phyloP scores from a whole-genome alignment of 92 coral and sea anemone species.

The Isaurus tuberculatus region DNA sequence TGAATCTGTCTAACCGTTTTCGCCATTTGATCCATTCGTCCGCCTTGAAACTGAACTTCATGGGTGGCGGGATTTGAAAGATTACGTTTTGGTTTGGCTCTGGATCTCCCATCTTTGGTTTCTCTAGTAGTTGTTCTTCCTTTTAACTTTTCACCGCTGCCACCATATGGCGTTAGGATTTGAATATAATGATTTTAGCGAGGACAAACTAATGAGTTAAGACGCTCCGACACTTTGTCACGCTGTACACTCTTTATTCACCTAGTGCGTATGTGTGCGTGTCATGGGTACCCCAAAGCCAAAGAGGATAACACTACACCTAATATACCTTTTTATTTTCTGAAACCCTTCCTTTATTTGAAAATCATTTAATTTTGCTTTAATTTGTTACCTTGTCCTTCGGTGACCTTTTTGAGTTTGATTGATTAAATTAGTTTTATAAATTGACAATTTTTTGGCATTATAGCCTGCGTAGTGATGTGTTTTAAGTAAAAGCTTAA shows the following conservation, averaged over 20 bases:
- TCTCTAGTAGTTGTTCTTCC: no score
- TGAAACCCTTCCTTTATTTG: constrained; percentile 15
- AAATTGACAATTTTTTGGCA: no score
- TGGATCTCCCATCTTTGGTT: background rate
- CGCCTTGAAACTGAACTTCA: constrained; percentile 12
- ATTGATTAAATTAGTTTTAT: no score
- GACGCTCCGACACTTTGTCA: no score
- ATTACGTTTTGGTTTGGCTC: background rate
- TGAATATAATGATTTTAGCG: no score
- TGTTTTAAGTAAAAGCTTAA: no score
- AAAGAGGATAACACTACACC: background rate
- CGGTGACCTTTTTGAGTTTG: no score
- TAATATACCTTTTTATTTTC: background rate
- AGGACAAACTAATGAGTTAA: no score
- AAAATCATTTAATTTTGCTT: constrained; percentile 4
- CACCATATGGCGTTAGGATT: background rate
- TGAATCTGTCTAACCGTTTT: constrained; percentile 45
- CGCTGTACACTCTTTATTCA: no score
- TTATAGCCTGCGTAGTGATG: no score
- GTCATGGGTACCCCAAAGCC: no score
- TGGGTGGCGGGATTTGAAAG: constrained; percentile 31
- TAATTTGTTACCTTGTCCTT: constrained; percentile 23
- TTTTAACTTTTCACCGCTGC: background rate
- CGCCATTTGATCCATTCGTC: background rate
- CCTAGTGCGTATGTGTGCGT: no score